Conservation (phyloP, 2,888 invertebrate genomes). For the Andrena marginata region DNA sequence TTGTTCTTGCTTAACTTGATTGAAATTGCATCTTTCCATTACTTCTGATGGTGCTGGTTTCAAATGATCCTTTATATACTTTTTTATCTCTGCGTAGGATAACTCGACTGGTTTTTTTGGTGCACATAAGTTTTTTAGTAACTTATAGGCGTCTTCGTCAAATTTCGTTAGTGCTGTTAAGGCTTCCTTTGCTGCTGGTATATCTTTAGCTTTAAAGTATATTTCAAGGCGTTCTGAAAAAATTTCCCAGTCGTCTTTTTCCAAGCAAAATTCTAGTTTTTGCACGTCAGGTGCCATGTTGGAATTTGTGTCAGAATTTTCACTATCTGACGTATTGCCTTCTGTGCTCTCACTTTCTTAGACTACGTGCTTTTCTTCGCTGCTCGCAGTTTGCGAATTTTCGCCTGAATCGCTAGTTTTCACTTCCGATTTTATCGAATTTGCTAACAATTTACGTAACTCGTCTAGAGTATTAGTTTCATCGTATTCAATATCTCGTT, state of each 20-base stretch:
- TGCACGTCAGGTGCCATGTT: background rate
- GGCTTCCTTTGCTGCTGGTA: background rate
- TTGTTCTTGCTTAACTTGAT: background rate
- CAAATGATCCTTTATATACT: background rate
- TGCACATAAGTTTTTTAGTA: background rate
- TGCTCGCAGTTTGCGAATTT: no score
- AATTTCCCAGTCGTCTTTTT: background rate
- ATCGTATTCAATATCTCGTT: no score
- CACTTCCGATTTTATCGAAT: no score
- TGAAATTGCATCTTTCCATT: background rate
- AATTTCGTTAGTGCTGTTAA: background rate
- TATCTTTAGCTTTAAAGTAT: background rate
- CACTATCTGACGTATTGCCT: no score
- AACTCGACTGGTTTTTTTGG: background rate
- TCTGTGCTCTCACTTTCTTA: no score
- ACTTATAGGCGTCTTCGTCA: background rate
- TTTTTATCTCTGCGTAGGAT: background rate
- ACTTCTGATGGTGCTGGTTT: conserved; percentile 2
- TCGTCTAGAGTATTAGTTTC: no score
- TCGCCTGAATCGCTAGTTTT: no score
- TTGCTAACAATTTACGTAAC: no score
- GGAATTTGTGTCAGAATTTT: no score
- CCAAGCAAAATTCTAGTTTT: background rate
- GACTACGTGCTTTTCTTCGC: no score
- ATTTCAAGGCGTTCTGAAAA: background rate